Base-by-base conservation (phyloP, 2,113 vertebrate species). In the Ploceus nigricollis region DNA sequence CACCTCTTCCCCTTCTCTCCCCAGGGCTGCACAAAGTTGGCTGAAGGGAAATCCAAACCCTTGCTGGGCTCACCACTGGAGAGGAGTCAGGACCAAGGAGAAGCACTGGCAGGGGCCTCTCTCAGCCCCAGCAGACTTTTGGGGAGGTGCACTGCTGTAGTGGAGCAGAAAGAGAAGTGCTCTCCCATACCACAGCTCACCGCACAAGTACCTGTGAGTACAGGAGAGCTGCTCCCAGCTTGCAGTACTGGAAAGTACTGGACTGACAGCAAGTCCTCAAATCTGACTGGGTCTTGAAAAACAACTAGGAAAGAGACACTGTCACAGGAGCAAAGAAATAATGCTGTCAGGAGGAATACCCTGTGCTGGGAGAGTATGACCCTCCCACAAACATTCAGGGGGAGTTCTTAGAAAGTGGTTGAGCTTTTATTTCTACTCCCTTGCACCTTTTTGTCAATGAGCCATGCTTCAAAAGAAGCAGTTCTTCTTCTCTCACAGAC, bases 241-340 rank as follows among this genome's bases (percentile, higher is more conserved):
- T 40, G 71, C 56, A 44, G 35, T 12, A 15, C 19, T 42, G n/a
- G 50, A 56, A 53, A 53, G 31, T 10, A 13, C n/a, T 40, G 13
- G 14, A 24, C 35, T 54, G 40, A 18, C 33, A 73, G 13, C 16
- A 65, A 37, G 16, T 37, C 39, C 39, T 63, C n/a, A 76, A 28
- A 63, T 25, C 25, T n/a, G 7, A 13, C 51, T 50, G 13, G 15
- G 18, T 50, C 48, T 39, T 33, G 42, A 65, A 73, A 60, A 22
- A 18, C 17, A 42, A 2, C 17, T 9, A 75, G 70, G 80, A 87
- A 68, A 25, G 24, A 65, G 45, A 23, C 47, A 44, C 7, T 53
- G 5, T 33, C 13, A 45, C 61, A 24, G 0, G 0, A 77, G 4
- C 25, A 68, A 58, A 0, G 44, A 80, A 89, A 60, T 28, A 76